Evolutionary conservation across 2,888 invertebrate genomes (phyloP), one percentile per base, ranked within the genome.

Genomic region (Abscondita cerata): DNA sequence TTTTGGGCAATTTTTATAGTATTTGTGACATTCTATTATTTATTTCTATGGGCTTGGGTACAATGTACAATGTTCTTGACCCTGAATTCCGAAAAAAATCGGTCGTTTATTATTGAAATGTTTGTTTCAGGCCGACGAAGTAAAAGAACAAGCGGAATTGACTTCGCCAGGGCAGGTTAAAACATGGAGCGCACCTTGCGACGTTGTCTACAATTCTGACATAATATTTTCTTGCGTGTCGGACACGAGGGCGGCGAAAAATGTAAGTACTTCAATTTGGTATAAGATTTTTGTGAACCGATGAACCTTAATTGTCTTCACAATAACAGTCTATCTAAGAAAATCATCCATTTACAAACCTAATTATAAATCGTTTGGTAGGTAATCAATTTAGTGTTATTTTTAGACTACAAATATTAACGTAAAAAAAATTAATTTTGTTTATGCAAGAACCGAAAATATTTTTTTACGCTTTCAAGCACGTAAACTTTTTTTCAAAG

Each of bases 171-270:
- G 91, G 1, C 95, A 96, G 15, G 97, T 97, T 1, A 87, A 91
- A 64, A 87, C 91, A 63, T 93, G 91, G 55, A 87, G 90, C 74
- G 95, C 95, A 2, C 97, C 97, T 1, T 92, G 93, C 73, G 97
- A 98, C 76, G 96, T 98, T 8, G 92, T 97, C 13, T 88, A 89
- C 70, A 89, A 89, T 54, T 93, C 96, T 0, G 97, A 98, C 79
- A 93, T 98, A 70, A 96, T 95, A 52, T 97, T 98, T 81, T 95
- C 93, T 8, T 98, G 97, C 78, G 95, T 98, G 11, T 90, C 96
- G 0, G 96, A 97, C 82, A 94, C 96, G 1, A 89, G 91, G 74
- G 95, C 95, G 56, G 94, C 95, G 56, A 96, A 95, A 85, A 94
- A 96, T 84, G 96, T 96, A 82, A 84, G 85, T 81, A 33, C 9